Conservation (phyloP, 1,140 invertebrate genomes). For the Coenobita brevimanus region DNA sequence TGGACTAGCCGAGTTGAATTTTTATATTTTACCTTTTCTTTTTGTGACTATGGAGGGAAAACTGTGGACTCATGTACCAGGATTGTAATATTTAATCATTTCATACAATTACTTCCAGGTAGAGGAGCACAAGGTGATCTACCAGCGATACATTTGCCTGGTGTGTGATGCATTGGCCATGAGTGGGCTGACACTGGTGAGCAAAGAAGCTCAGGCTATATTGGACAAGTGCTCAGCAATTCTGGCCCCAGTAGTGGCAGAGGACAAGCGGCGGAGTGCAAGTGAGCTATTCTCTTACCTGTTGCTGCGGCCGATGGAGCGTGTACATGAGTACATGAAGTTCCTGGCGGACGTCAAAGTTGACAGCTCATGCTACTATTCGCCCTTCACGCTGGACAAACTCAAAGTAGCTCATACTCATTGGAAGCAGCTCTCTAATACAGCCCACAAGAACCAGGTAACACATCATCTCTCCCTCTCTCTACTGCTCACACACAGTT, state of each 20-base stretch:
- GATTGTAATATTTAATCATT: constrained; percentile 80
- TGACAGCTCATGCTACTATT: constrained; percentile 49
- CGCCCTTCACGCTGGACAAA: constrained; percentile 65
- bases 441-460: constrained; percentile 77
- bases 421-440: constrained; percentile 79
- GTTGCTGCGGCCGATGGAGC: constrained; percentile 50
- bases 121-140: constrained; percentile 83
- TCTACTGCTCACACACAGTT: neutral
- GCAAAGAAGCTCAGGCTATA: constrained; percentile 71
- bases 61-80: too few species aligned
- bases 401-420: constrained; percentile 73
- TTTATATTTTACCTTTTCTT: too few species aligned
- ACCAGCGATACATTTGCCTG: constrained; percentile 82
- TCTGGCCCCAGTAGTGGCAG: constrained; percentile 18
- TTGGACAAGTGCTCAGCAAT: constrained; percentile 27
- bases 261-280: constrained; percentile 18
- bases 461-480: neutral
- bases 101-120: constrained; percentile 87
- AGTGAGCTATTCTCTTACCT: constrained; percentile 46
- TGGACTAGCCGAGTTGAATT: too few species aligned
- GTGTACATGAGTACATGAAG: constrained; percentile 52
- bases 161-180: constrained; percentile 84
- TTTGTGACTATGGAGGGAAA: too few species aligned
- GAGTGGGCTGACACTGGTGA: constrained; percentile 81
- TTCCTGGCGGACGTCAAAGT: constrained; percentile 43